Base-by-base conservation (phyloP, 2,888 invertebrate species). In the Girardia tigrina region DNA sequence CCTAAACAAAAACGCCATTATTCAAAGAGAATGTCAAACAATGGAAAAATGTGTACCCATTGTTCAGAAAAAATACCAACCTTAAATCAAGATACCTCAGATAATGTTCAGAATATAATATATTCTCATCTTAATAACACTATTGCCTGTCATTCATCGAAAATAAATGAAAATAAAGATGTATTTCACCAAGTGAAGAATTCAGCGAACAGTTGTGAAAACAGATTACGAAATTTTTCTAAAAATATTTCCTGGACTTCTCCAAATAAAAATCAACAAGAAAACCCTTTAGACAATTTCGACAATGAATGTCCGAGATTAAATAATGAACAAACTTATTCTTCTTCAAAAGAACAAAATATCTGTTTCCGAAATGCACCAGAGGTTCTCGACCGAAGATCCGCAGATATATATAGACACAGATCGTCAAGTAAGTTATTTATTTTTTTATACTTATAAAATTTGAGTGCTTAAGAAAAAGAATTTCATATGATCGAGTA, bases 1-100 rank as follows among this genome's bases (percentile, higher is more conserved):
- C n/a, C 56, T 6, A 56, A 56, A 56, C 56, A 56, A 56, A 56
- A 56, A 56, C 56, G 56, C 6, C 56, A 56, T 56, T 56, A 56
- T 16, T 56, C 56, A 2, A 56, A 56, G 6, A 56, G 23, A 56
- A n/a, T n/a, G 4, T 56, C 56, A 56, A 56, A 56, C 56, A 12
- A 4, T 12, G 56, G 56, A 56, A 56, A 56, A n/a, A 23, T 56
- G n/a, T 56, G 56, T 56, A 8, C 56, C 4, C 56, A 56, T n/a
- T 56, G 56, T 16, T 56, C 56, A 56, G 56, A 56, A 23, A 56
- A 56, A 56, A 56, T 56, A 23, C 56, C 56, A 56, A 16, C 23
- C 4, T 12, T 56, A 6, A 56, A 56, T 56, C 56, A 56, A 56
- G 56, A 56, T n/a, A 23, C 20, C 23, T n/a, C 56, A n/a, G 56